These are phyloP conservation scores for Eilema griseolum DNA, from an alignment of 2,888 invertebrate species.

Conservation along the genomic window DNA sequence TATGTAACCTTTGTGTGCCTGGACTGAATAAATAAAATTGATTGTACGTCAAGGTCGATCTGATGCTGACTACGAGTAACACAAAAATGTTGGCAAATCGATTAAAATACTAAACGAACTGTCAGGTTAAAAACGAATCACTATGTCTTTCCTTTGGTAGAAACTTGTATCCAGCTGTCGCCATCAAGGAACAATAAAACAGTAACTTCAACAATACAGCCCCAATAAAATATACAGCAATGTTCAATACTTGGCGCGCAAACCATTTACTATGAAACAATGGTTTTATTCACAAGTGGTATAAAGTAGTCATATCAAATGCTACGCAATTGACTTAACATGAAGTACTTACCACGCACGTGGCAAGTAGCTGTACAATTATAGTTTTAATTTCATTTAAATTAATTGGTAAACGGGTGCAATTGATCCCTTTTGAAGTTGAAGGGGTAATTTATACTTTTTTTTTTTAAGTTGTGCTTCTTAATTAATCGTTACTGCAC, in stretches of 20 bases:
- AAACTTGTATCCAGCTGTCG: conserved; percentile 1
- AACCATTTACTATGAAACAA: conserved; percentile 48
- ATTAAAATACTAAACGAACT: too few species aligned
- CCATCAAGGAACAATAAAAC: conserved; percentile 29
- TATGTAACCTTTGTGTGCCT: too few species aligned
- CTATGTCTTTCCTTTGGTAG: too few species aligned
- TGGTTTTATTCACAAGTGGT: conserved; percentile 60
- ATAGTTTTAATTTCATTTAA: conserved; percentile 41
- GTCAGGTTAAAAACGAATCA: too few species aligned
- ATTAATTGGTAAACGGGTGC: conserved; percentile 37
- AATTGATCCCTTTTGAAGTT: conserved; percentile 40
- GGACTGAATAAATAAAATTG: too few species aligned
- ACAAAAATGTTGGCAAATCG: too few species aligned
- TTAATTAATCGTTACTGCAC: neutral
- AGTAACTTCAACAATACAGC: conserved; percentile 27
- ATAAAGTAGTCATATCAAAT: conserved; percentile 48
- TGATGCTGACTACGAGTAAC: too few species aligned
- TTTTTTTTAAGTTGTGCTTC: neutral
- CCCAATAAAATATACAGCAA: neutral
- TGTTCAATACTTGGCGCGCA: neutral
- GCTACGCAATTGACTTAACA: conserved; percentile 57
- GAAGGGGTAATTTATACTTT: conserved; percentile 27
- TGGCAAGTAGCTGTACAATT: conserved; percentile 37
- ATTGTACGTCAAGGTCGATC: too few species aligned
- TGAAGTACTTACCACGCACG: conserved; percentile 22